Conservation (phyloP, 1,140 invertebrate genomes). For the Formica exsecta region DNA sequence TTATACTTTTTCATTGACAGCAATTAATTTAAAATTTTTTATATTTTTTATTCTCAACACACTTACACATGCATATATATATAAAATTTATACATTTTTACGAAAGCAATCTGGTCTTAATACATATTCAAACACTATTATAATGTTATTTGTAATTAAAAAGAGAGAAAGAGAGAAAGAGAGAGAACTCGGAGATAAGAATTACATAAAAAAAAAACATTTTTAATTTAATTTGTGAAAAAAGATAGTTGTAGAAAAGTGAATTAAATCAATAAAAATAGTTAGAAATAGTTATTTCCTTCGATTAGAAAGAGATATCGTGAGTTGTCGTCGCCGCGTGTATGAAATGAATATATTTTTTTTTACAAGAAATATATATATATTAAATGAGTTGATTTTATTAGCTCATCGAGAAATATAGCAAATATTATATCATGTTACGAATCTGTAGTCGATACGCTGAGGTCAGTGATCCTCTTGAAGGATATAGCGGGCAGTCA, state of each 20-base stretch:
- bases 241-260: too few species aligned
- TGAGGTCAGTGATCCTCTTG: slow-evolving; percentile 24
- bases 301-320: too few species aligned
- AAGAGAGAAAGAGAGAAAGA: too few species aligned
- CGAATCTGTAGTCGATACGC: slow-evolving; percentile 1
- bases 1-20: too few species aligned
- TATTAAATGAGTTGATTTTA: neutral
- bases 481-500: slow-evolving; percentile 45
- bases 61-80: neutral
- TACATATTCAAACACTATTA: neutral
- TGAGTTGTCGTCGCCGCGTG: too few species aligned
- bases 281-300: too few species aligned
- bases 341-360: neutral
- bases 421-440: neutral
- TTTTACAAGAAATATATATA: neutral
- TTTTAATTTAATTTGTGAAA: too few species aligned
- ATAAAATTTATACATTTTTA: neutral
- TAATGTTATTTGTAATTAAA: too few species aligned
- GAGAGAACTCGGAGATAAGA: neutral
- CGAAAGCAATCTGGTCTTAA: neutral
- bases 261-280: too few species aligned
- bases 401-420: neutral
- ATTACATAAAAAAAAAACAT: neutral
- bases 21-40: neutral
- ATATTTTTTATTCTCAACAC: neutral